These are phyloP conservation scores for Anableps anableps DNA, from an alignment of 2,797 vertebrate species.

Conservation along the genomic window DNA sequence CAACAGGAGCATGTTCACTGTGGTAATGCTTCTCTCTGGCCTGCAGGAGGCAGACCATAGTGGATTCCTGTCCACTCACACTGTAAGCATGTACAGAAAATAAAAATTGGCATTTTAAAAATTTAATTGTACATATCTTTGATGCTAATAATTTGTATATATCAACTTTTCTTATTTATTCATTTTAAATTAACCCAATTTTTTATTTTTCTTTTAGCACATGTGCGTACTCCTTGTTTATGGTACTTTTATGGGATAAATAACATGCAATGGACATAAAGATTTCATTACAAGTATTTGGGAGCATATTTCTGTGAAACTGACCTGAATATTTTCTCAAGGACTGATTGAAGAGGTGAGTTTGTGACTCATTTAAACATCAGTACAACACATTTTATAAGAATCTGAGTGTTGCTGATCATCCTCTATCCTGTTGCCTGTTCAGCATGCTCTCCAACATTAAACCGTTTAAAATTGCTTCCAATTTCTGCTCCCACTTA, in stretches of 20 bases:
- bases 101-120: slow-evolving; percentile 58
- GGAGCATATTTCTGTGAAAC: slow-evolving; percentile 53
- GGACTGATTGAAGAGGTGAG: slow-evolving; percentile 10
- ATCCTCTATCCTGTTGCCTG: not conserved
- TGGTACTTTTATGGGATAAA: slow-evolving; percentile 56
- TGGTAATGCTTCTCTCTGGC: slow-evolving; percentile 11
- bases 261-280: slow-evolving; percentile 35
- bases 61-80: slow-evolving; percentile 9
- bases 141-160: slow-evolving; percentile 73
- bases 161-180: slow-evolving; percentile 82
- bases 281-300: slow-evolving; percentile 40
- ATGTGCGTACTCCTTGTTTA: slow-evolving; percentile 25
- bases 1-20: not conserved
- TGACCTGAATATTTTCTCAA: slow-evolving; percentile 38
- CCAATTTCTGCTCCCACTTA: slow-evolving; percentile 16
- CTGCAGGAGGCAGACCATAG: slow-evolving; percentile 33
- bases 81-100: slow-evolving; percentile 42
- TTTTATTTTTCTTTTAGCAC: slow-evolving; percentile 36
- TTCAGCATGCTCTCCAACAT: not conserved
- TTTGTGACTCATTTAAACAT: not conserved
- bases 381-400: slow-evolving; percentile 41
- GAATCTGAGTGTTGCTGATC: slow-evolving; percentile 13
- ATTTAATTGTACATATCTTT: slow-evolving; percentile 77
- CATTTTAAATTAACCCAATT: slow-evolving; percentile 63
- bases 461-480: not conserved